Percentiles rank a stretch among this genome's conserved stretches.
Conservation (phyloP, 2,888 invertebrate species). For the Dorcus parallelipipedus region DNA sequence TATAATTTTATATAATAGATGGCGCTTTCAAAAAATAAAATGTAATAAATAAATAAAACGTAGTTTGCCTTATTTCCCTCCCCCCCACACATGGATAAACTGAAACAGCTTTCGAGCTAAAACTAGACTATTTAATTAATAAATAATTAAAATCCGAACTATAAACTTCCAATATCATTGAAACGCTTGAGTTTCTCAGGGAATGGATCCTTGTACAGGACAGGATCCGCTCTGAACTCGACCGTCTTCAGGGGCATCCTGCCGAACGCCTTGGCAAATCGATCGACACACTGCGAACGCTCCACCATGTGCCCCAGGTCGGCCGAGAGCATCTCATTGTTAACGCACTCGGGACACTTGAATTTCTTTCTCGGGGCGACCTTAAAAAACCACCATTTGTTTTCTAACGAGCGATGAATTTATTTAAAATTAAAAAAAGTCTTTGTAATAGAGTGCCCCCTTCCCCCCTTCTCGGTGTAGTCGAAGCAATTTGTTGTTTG, state of each 20-base stretch:
- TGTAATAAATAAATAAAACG: no score
- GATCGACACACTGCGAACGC: slow-evolving; percentile 84
- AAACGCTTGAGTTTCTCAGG: slow-evolving; percentile 84
- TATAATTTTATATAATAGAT: no score
- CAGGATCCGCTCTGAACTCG: slow-evolving; percentile 93
- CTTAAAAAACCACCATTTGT: slow-evolving; percentile 45
- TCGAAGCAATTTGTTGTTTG: no score
- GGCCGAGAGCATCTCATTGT: slow-evolving; percentile 90
- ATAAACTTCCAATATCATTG: slow-evolving; percentile 86
- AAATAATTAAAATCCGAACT: slow-evolving; percentile 35
- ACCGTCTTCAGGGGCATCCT: slow-evolving; percentile 84
- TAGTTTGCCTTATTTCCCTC: no score
- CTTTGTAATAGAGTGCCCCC: no score
- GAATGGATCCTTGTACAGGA: slow-evolving; percentile 82
- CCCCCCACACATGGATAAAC: no score
- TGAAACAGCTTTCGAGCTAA: no score
- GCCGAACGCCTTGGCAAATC: slow-evolving; percentile 71
- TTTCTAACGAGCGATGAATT: background rate
- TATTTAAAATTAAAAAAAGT: slow-evolving; percentile 1
- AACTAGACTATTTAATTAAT: no score
- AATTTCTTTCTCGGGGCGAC: slow-evolving; percentile 95
- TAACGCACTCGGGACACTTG: slow-evolving; percentile 92
- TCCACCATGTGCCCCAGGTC: slow-evolving; percentile 91
- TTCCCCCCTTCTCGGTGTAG: no score
- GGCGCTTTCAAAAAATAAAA: no score